These are phyloP conservation scores for Lophura nycthemera DNA, from an alignment of 2,113 vertebrate species.

Conservation along the genomic window DNA sequence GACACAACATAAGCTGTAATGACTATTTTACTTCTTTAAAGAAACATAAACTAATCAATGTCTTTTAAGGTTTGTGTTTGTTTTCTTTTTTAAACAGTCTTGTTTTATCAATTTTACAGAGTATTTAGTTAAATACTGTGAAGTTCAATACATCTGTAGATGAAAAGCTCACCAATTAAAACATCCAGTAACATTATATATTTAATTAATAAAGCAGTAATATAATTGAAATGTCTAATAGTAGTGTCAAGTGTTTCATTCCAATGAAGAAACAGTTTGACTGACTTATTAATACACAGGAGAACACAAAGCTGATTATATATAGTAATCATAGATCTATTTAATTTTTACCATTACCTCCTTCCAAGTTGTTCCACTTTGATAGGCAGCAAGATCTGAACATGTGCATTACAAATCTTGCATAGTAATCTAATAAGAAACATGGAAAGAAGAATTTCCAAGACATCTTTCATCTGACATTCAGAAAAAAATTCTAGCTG, in stretches of 20 bases:
- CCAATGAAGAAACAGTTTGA: background rate
- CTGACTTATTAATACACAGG: background rate
- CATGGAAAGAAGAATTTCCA: background rate
- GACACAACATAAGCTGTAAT: background rate
- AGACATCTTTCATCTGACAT: background rate
- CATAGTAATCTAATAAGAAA: background rate
- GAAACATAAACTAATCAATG: background rate
- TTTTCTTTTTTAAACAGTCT: background rate
- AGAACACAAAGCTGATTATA: background rate
- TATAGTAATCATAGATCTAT: background rate
- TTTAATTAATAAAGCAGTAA: background rate
- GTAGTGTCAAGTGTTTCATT: background rate
- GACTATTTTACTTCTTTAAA: background rate
- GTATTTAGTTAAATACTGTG: background rate
- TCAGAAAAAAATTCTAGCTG: background rate
- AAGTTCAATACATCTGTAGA: background rate
- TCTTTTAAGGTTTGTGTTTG: background rate
- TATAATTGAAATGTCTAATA: background rate
- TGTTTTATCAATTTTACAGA: background rate
- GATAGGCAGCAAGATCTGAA: background rate
- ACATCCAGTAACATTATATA: background rate
- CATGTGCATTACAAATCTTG: background rate
- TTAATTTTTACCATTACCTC: background rate
- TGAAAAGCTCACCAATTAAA: background rate
- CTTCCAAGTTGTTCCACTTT: background rate